Percentiles rank a stretch among this genome's conserved stretches.
These are phyloP conservation scores for Ctenoplectra terminalis DNA, from an alignment of 1,140 invertebrate species.

Conservation along the genomic window DNA sequence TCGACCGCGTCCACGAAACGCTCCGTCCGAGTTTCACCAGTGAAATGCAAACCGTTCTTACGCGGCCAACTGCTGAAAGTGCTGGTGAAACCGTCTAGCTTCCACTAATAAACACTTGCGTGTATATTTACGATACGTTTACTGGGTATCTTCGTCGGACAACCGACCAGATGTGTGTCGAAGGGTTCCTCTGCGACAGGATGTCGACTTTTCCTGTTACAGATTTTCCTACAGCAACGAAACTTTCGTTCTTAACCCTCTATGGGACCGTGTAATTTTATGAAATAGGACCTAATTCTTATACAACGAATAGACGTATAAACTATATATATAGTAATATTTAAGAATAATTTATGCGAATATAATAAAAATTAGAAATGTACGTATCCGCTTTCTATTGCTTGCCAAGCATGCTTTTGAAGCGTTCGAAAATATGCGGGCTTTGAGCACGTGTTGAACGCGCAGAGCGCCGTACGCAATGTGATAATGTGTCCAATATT, in stretches of 20 bases:
- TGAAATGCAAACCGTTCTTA: conserved; percentile 74
- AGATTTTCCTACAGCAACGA: neutral
- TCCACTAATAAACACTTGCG: conserved; percentile 64
- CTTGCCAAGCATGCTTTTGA: no score
- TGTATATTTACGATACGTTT: conserved; percentile 32
- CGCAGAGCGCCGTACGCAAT: no score
- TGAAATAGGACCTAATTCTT: no score
- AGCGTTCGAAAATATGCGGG: no score
- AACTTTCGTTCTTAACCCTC: conserved; percentile 14
- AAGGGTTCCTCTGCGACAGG: conserved; percentile 17
- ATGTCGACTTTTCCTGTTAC: conserved; percentile 29
- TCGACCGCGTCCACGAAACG: conserved; percentile 17
- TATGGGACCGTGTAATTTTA: no score
- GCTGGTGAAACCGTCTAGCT: conserved; percentile 66
- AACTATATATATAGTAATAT: no score
- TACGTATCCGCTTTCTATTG: no score
- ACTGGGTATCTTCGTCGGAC: neutral
- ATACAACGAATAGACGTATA: no score
- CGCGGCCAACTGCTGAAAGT: conserved; percentile 59
- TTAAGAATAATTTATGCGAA: no score
- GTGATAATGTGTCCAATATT: no score
- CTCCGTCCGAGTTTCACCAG: conserved; percentile 68
- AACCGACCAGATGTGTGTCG: conserved; percentile 20
- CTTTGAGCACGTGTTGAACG: no score
- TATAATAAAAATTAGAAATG: no score